A percentile compares a stretch with the other conserved stretches of the same genome.
Evolutionary conservation across 2,113 vertebrate species (phyloP).

Genomic region (Asarcornis scutulata): DNA sequence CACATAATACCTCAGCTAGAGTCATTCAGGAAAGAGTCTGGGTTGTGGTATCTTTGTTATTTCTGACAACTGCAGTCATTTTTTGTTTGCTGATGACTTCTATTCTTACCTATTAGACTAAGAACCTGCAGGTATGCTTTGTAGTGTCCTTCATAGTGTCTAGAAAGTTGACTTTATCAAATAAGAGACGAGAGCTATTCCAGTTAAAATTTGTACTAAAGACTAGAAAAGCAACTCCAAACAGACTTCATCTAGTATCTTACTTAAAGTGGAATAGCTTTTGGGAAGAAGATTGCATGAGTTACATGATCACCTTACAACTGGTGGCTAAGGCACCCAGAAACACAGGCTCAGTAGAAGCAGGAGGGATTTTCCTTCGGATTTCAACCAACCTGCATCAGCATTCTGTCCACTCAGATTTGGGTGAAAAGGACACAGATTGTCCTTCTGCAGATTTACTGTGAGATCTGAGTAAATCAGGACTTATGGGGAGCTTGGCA

Average conservation of each 20-base stretch:
- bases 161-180: background rate
- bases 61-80: background rate
- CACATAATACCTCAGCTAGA: background rate
- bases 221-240: background rate
- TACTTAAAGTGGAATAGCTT: background rate
- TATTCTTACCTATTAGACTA: background rate
- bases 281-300: background rate
- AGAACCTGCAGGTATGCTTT: background rate
- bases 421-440: background rate
- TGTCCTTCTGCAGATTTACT: background rate
- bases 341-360: background rate
- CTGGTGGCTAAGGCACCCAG: background rate
- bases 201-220: background rate
- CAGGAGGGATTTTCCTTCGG: background rate
- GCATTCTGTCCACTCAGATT: background rate
- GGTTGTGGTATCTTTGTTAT: background rate
- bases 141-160: background rate
- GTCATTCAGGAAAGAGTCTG: background rate
- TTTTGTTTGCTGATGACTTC: background rate
- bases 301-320: fast-evolving
- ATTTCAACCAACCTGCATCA: background rate
- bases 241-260: background rate
- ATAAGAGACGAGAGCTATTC: background rate
- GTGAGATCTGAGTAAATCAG: background rate
- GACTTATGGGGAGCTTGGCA: background rate